These are phyloP conservation scores for Patagioenas fasciata DNA, from an alignment of 2,113 vertebrate species.

Conservation along the genomic window DNA sequence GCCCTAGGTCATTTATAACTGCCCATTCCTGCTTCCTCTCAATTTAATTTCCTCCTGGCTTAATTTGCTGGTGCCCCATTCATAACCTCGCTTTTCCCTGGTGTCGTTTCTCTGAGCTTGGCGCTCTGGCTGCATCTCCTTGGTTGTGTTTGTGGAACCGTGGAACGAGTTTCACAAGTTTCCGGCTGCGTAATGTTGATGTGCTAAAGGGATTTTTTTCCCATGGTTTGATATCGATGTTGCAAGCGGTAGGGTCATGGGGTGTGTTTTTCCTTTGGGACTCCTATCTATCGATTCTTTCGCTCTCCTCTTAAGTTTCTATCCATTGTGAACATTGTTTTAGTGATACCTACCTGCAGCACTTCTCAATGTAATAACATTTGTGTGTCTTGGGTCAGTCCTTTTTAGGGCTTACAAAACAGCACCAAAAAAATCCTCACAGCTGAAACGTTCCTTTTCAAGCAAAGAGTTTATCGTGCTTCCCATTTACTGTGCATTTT, in stretches of 20 bases:
- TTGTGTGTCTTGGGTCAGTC: neutral
- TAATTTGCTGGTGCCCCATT: conserved; percentile 3
- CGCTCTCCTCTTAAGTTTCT: neutral
- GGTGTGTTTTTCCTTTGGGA: neutral
- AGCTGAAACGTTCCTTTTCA: neutral
- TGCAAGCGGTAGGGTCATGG: neutral
- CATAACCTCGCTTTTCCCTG: neutral
- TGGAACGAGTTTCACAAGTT: conserved; percentile 43
- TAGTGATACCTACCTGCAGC: neutral
- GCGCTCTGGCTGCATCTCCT: neutral
- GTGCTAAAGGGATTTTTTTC: conserved; percentile 29
- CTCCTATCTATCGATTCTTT: neutral
- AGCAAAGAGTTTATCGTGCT: neutral
- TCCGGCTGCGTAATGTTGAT: neutral
- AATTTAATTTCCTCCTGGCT: conserved; percentile 40
- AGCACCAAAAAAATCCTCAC: neutral
- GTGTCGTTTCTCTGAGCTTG: neutral
- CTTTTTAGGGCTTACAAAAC: neutral
- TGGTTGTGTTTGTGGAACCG: fast-evolving
- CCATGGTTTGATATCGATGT: neutral
- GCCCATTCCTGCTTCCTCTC: conserved; percentile 10
- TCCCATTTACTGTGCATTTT: neutral
- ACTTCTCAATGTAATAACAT: neutral
- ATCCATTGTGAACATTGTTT: neutral
- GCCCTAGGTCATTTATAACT: neutral